Evolutionary conservation across 1,140 invertebrate genomes (phyloP), one percentile per base, ranked within the genome.

Genomic region (Nylanderia fulva): DNA sequence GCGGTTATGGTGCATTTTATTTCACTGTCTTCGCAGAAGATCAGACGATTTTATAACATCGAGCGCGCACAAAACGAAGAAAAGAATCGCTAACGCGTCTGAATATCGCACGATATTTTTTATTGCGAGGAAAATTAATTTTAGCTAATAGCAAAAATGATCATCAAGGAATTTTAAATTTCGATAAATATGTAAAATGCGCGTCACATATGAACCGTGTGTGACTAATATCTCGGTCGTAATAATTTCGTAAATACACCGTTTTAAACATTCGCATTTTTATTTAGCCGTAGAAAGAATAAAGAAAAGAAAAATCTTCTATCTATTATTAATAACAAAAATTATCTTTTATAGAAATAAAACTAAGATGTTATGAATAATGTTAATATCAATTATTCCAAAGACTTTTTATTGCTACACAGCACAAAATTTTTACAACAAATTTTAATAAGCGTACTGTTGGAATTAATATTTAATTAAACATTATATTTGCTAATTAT

Each of bases 1-100:
- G 76, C 58, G 60, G 64, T 88, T 88, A 88, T 66, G 54, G 36
- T 61, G 48, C 33, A 75, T 54, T 88, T 88, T 68, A 85, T 85
- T 71, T 39, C 54, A 8, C 6, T 54, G 54, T 64, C 45, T 45
- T 45, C 24, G 39, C 18, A 15, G 63, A 79, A 45, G 54, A 88
- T 88, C 56, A 11, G 36, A 15, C 42, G 27, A 9, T 63, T 79
- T 85, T 85, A 88, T 56, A 64, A 79, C 24, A 24, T 11, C 15
- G 15, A 64, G 18, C n/a, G 42, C 0, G 54, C 15, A 72, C 7
- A 3, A 24, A 76, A 36, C 13, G 71, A 68, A 68, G 86, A 88
- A 88, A 74, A 52, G 66, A 88, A 85, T 75, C 74, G 86, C 86
- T 87, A 82, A 88, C 58, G 42, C 33, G 74, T 21, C 42, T 13